A percentile compares a stretch with the other conserved stretches of the same genome.
Evolutionary conservation across 2,797 vertebrate genomes (phyloP).

Genomic region (Australoheros facetus): DNA sequence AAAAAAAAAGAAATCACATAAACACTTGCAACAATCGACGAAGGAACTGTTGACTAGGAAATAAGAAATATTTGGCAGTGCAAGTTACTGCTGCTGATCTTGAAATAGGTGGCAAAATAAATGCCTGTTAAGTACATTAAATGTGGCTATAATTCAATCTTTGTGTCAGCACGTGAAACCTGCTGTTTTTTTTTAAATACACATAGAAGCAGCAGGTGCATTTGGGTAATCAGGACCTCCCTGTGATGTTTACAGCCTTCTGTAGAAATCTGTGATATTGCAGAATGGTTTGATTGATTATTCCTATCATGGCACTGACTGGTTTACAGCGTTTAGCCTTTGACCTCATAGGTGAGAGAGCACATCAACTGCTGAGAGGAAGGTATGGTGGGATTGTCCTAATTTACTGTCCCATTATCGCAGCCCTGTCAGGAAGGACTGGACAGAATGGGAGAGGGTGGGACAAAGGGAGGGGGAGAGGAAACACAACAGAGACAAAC

Average conservation of each 20-base stretch:
- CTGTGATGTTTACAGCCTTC: conserved; percentile 30
- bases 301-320: conserved; percentile 57
- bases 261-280: conserved; percentile 43
- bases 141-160: conserved; percentile 35
- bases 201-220: conserved; percentile 47
- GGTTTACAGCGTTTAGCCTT: conserved; percentile 67
- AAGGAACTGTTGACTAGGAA: conserved; percentile 19
- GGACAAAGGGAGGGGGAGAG: conserved; percentile 13
- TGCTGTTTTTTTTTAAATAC: conserved; percentile 9
- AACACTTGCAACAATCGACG: conserved; percentile 40
- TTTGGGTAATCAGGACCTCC: conserved; percentile 29
- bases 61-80: conserved; percentile 39
- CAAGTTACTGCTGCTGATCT: conserved; percentile 17
- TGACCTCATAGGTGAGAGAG: conserved; percentile 70
- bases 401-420: conserved; percentile 78
- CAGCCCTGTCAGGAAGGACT: conserved; percentile 58
- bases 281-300: conserved; percentile 69
- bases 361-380: conserved; percentile 57
- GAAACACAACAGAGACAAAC: conserved; percentile 24
- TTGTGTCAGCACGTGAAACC: conserved; percentile 17
- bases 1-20: conserved; percentile 37
- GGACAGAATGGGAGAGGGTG: conserved; percentile 28
- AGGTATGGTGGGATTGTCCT: conserved; percentile 53
- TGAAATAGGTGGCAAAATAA: conserved; percentile 39
- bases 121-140: conserved; percentile 35